Base-by-base conservation (phyloP, 2,113 vertebrate genomes). In the Canis aureus region DNA sequence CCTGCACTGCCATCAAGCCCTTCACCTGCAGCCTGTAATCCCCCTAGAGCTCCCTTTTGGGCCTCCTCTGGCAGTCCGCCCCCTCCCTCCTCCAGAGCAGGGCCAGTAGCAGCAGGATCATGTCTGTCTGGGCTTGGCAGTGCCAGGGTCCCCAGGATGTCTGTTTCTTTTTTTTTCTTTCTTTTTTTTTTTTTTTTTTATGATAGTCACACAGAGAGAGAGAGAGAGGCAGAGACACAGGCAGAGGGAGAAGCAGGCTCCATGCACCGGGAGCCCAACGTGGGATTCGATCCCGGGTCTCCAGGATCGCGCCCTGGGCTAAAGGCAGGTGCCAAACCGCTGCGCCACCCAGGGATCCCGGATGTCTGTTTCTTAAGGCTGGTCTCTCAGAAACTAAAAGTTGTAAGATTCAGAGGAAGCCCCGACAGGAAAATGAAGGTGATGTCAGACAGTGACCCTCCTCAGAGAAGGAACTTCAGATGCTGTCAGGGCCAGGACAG, bases 1-100 rank as follows among this genome's bases (percentile, higher is more conserved):
- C 82, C 38, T 95, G 86, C 43, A 89, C 85, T 0, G 0, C 60
- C 60, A 83, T 23, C 0, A 29, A 0, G 4, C 0, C 0, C 3
- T 9, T 12, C 32, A 59, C n/a, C 23, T 59, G 55, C 55, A 81
- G 79, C 12, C 55, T 22, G 29, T 6, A 66, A 35, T 0, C 5
- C 55, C 20, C 12, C 19, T 12, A 16, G 16, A 49, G 15, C 25
- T 16, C 15, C 27, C 2, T 55, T 22, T 35, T 0, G 5, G 16
- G 9, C 8, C 1, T 1, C 27, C 16, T 55, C 76, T n/a, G 78
- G 55, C 79, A 32, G 11, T 81, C 55, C 15, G 55, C 79, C 79
- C 79, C 79, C n/a, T 81, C 32, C n/a, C 3, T 59, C n/a, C 55
- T 8, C 55, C 32, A 81, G 55, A 59, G n/a, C 79, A 59, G 55